These are phyloP conservation scores for Hyperopisus bebe DNA, from an alignment of 2,113 vertebrate species.

Conservation along the genomic window DNA sequence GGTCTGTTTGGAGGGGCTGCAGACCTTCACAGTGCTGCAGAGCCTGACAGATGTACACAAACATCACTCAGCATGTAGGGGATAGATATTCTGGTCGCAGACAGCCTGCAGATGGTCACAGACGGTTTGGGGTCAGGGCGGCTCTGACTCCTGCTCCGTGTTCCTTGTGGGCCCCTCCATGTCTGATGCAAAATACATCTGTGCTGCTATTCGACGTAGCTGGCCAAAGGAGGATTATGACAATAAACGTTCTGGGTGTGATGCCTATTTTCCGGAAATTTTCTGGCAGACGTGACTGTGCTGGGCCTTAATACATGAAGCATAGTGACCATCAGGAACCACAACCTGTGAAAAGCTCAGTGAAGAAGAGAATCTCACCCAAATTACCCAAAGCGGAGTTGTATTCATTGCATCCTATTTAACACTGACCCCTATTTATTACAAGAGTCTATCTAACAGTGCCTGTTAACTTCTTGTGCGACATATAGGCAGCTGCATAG, in stretches of 20 bases:
- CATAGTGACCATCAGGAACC: background rate
- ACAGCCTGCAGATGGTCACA: background rate
- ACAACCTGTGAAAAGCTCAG: background rate
- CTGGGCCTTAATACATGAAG: background rate
- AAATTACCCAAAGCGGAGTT: background rate
- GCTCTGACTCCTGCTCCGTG: background rate
- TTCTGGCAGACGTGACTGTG: background rate
- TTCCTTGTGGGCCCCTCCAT: background rate
- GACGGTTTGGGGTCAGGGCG: background rate
- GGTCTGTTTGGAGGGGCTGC: background rate
- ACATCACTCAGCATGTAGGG: background rate
- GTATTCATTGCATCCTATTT: background rate
- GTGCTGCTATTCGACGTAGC: background rate
- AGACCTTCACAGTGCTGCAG: background rate
- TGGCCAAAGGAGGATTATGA: background rate
- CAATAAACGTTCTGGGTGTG: background rate
- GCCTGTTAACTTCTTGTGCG: background rate
- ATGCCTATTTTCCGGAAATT: background rate
- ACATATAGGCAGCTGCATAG: background rate
- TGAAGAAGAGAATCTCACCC: background rate
- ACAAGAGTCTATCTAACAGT: background rate
- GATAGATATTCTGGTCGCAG: background rate
- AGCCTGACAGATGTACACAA: background rate
- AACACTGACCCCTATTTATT: background rate
- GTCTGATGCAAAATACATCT: background rate